These are phyloP conservation scores for Ecliptopera silaceata DNA, from an alignment of 2,888 invertebrate species.

Conservation along the genomic window DNA sequence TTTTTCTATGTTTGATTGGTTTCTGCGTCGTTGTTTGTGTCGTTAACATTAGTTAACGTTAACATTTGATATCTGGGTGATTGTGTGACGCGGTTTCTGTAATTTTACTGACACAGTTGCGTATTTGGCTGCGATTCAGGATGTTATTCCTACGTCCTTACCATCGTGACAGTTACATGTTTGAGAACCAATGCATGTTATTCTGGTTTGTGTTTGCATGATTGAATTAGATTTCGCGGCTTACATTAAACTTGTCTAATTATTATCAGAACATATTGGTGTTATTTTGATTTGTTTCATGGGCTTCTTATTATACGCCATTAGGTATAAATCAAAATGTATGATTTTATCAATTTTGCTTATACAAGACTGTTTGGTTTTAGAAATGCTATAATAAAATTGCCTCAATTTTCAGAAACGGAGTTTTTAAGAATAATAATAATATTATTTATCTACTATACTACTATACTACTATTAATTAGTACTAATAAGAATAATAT, in stretches of 20 bases:
- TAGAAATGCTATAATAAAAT: no score
- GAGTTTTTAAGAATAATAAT: no score
- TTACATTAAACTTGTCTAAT: not conserved
- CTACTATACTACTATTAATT: no score
- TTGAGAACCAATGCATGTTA: slow-evolving; percentile 15
- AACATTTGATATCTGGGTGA: slow-evolving; percentile 12
- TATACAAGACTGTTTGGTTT: not conserved
- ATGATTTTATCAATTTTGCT: not conserved
- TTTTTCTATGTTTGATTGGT: slow-evolving; percentile 11
- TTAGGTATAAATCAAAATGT: not conserved
- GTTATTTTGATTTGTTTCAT: not conserved
- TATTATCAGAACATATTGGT: not conserved
- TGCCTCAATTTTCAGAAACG: no score
- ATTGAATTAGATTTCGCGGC: not conserved
- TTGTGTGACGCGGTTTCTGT: slow-evolving; percentile 7
- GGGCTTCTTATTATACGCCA: not conserved
- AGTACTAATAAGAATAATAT: no score
- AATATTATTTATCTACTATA: no score
- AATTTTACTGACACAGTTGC: slow-evolving; percentile 27
- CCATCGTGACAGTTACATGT: slow-evolving; percentile 25
- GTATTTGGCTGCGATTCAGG: slow-evolving; percentile 51
- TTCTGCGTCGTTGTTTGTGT: slow-evolving; percentile 16
- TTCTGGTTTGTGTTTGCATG: slow-evolving; percentile 12
- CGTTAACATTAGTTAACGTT: slow-evolving; percentile 12
- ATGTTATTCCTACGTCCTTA: slow-evolving; percentile 41